Evolutionary conservation across 2,888 invertebrate species (phyloP), one percentile per base, ranked within the genome.

Genomic region (Malthinus flaveolus): DNA sequence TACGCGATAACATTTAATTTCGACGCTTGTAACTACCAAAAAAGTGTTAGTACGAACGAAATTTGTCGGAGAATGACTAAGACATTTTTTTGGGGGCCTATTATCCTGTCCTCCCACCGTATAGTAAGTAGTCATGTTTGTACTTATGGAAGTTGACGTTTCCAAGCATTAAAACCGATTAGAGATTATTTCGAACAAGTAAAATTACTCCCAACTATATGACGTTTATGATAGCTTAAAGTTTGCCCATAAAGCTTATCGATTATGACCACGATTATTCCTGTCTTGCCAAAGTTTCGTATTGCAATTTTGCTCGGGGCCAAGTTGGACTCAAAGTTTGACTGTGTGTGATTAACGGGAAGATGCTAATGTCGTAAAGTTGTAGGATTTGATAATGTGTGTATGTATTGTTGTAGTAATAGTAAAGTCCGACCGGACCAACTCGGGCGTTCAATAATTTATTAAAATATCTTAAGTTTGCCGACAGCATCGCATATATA

Each of bases 381-480:
- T 65, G 50, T 53, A 50, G 60, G 61, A 65, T 65, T 63, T 65
- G 64, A 63, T 62, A 63, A 65, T 42, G 15, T 55, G 62, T 60
- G 56, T 53, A 64, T 59, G 64, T 59, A 60, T 56, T 39, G 60
- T n/a, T n/a, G n/a, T n/a, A n/a, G n/a, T n/a, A n/a, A n/a, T 23
- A 23, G 23, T 23, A 23, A 23, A 23, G 23, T 23, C 64, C 57
- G 37, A 53, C 56, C 60, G 54, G 50, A 61, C 56, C 50, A 47
- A 53, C 56, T 53, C 51, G 52, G 53, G 56, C 56, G 56, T 56
- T 56, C 65, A 61, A 66, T 69, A 68, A 68, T 69, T 71, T 70
- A 70, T 70, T 68, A 71, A 71, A 71, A 71, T 69, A 68, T 67
- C 64, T 54, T 62, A 69, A 68, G 66, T 67, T 68, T 60, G 63